phyloP scores from a whole-genome alignment of 1,140 invertebrate genomes.

The Bombus pyrosoma region DNA sequence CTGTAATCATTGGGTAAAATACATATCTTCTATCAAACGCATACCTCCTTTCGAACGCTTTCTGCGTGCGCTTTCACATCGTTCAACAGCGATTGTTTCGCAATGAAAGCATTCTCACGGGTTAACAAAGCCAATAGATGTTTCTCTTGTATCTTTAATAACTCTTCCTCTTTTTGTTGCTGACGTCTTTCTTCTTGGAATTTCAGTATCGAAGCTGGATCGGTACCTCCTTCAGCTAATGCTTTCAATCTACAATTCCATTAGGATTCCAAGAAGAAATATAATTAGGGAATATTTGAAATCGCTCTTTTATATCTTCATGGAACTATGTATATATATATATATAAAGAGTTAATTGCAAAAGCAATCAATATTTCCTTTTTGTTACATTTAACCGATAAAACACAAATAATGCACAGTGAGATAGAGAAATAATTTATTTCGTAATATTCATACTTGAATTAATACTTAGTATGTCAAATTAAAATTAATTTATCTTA shows the following conservation, averaged over 20 bases:
- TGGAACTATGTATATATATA: too few species aligned
- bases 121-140: slow-evolving; percentile 13
- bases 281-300: background rate
- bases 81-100: slow-evolving; percentile 23
- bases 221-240: background rate
- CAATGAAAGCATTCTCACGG: slow-evolving; percentile 26
- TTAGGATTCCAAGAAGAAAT: background rate
- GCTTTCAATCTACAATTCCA: slow-evolving; percentile 18
- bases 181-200: slow-evolving; percentile 13
- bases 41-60: slow-evolving; percentile 34
- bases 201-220: slow-evolving; percentile 15
- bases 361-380: too few species aligned
- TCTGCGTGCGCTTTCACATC: slow-evolving; percentile 23
- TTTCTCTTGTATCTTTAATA: slow-evolving; percentile 29
- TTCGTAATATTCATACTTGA: too few species aligned
- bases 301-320: too few species aligned
- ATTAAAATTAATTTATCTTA: background rate
- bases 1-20: background rate
- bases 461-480: too few species aligned
- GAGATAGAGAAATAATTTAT: too few species aligned
- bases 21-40: background rate
- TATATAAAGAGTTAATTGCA: background rate
- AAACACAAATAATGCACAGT: too few species aligned
- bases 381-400: too few species aligned
- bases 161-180: slow-evolving; percentile 7